phyloP scores from a whole-genome alignment of 2,888 invertebrate species.

The Oscheius myriophilus region DNA sequence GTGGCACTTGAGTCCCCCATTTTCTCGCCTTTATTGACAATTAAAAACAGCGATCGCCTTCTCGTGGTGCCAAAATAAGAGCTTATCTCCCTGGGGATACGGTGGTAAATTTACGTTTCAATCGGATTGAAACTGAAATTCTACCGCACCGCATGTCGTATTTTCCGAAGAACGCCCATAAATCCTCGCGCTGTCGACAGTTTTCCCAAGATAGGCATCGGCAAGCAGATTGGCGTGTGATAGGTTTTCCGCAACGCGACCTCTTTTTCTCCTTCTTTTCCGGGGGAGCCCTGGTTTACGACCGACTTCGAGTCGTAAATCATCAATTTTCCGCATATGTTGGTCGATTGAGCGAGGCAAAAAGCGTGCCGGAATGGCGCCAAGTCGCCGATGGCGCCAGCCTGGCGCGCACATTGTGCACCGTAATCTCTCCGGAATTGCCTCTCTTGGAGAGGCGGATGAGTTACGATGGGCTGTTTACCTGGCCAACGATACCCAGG shows the following conservation, averaged over 20 bases:
- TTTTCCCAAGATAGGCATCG: slow-evolving; percentile 28
- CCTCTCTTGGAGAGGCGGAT: not conserved
- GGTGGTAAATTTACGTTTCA: too few relatives aligned
- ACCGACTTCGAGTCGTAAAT: slow-evolving; percentile 9
- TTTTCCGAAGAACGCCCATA: not conserved
- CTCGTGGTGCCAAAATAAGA: too few relatives aligned
- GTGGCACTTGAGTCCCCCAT: slow-evolving; percentile 22
- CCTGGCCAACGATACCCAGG: slow-evolving; percentile 1
- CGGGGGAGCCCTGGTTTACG: too few relatives aligned
- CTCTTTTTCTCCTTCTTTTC: too few relatives aligned
- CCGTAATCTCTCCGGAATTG: too few relatives aligned
- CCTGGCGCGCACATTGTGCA: slow-evolving; percentile 13
- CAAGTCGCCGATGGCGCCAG: slow-evolving; percentile 21
- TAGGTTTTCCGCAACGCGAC: too few relatives aligned
- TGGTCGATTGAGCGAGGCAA: not conserved
- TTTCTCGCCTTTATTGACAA: slow-evolving; percentile 26
- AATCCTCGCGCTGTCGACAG: slow-evolving; percentile 18
- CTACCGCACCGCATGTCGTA: too few relatives aligned
- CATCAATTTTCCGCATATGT: slow-evolving; percentile 10
- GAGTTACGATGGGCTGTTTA: slow-evolving; percentile 7
- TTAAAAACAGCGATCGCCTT: slow-evolving; percentile 13
- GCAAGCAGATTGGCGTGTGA: slow-evolving; percentile 14
- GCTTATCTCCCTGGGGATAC: too few relatives aligned
- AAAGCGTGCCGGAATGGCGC: slow-evolving; percentile 27
- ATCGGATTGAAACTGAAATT: too few relatives aligned